phyloP scores from a whole-genome alignment of 2,113 vertebrate species.

The Scartelaos histophorus region DNA sequence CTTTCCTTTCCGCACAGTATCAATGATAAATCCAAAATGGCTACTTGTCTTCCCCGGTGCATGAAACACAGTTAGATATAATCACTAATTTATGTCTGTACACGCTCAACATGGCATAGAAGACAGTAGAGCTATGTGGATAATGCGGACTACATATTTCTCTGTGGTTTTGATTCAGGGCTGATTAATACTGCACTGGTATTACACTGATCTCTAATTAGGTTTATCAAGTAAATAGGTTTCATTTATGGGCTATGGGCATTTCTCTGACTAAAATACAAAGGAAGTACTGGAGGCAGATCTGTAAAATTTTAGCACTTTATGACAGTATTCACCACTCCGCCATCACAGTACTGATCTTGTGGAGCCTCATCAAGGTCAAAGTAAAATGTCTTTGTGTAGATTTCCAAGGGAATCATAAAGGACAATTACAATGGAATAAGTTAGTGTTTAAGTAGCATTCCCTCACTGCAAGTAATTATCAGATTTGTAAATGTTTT shows the following conservation, averaged over 20 bases:
- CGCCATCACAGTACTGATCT: constrained; percentile 4
- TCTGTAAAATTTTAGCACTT: constrained; percentile 1
- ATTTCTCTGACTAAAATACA: not conserved
- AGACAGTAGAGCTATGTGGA: constrained; percentile 2
- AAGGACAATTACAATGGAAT: not conserved
- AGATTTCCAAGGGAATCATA: not conserved
- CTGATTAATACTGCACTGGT: not conserved
- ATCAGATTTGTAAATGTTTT: too few relatives aligned
- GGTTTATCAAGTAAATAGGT: not conserved
- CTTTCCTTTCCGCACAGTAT: not conserved
- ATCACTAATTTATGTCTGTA: constrained; percentile 35
- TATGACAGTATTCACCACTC: constrained; percentile 6
- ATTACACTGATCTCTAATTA: not conserved
- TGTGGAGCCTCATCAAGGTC: not conserved
- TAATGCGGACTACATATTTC: constrained; percentile 17
- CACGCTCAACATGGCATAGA: constrained; percentile 10
- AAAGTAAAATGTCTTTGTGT: constrained; percentile 1
- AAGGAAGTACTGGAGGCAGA: not conserved
- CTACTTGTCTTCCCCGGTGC: not conserved
- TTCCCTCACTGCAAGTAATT: not conserved
- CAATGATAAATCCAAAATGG: constrained; percentile 4
- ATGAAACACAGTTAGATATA: constrained; percentile 29
- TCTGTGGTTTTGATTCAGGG: constrained; percentile 1
- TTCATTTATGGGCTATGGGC: not conserved
- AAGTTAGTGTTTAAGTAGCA: not conserved